These are phyloP conservation scores for Dryobotodes eremita DNA, from an alignment of 2,888 invertebrate species.

Conservation along the genomic window DNA sequence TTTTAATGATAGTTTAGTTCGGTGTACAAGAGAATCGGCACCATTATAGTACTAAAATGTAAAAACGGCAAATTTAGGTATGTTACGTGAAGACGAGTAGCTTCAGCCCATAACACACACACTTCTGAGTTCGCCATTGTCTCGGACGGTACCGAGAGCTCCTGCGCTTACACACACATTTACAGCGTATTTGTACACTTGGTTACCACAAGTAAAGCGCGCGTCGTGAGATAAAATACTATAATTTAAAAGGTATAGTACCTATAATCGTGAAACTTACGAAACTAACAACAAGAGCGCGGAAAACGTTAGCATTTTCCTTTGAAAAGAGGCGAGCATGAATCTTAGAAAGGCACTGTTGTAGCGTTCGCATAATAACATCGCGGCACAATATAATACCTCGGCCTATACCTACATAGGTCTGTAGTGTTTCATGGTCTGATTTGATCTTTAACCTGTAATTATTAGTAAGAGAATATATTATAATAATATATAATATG, in stretches of 20 bases:
- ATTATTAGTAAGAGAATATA: too few species aligned
- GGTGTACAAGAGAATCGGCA: too few species aligned
- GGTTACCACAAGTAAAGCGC: not conserved
- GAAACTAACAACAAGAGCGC: not conserved
- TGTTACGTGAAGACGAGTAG: not conserved
- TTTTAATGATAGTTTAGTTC: too few species aligned
- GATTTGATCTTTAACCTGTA: too few species aligned
- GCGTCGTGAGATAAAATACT: not conserved
- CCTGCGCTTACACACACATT: not conserved
- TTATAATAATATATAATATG: too few species aligned
- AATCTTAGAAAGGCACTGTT: not conserved
- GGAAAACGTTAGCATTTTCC: not conserved
- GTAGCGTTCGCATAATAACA: too few species aligned
- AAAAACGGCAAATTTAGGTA: too few species aligned
- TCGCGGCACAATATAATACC: too few species aligned
- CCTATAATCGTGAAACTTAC: not conserved
- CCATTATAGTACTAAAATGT: too few species aligned
- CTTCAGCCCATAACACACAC: not conserved
- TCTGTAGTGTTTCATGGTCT: too few species aligned
- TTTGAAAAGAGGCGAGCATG: not conserved
- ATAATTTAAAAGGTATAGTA: not conserved
- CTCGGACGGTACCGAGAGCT: not conserved
- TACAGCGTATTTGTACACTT: not conserved
- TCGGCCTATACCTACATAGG: too few species aligned
- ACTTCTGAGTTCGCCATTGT: not conserved